Percentiles rank a stretch among this genome's conserved stretches.
Conservation (phyloP, 2,113 vertebrate species). For the Forbesichthys papilliferus region DNA sequence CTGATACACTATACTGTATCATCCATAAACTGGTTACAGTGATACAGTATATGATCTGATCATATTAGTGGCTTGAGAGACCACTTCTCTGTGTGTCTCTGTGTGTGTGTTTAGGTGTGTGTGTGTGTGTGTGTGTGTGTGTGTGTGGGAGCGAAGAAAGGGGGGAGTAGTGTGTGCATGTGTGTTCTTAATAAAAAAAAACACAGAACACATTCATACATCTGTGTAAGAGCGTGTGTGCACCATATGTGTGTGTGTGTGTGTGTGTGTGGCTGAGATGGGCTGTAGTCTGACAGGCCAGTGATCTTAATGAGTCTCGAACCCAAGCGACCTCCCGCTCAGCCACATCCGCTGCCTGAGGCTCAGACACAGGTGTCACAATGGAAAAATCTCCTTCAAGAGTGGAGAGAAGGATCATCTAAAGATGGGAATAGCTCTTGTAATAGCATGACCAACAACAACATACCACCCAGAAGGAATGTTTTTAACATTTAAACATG, state of each 20-base stretch:
- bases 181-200: constrained; percentile 22
- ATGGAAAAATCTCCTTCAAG: constrained; percentile 41
- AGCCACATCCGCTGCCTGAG: constrained; percentile 49
- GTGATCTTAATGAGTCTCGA: constrained; percentile 57
- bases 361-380: constrained; percentile 60
- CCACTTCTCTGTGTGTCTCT: neutral
- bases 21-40: constrained; percentile 68
- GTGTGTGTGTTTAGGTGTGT: constrained; percentile 6
- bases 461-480: constrained; percentile 46
- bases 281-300: constrained; percentile 52
- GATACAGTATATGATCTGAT: constrained; percentile 67
- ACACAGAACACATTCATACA: constrained; percentile 29
- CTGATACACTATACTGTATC: constrained; percentile 65
- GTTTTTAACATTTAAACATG: constrained; percentile 3
- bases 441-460: constrained; percentile 28
- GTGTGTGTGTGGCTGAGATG: constrained; percentile 13
- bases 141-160: neutral
- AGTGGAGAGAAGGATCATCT: constrained; percentile 38
- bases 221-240: neutral
- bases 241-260: constrained; percentile 2
- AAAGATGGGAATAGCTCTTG: constrained; percentile 9
- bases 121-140: neutral
- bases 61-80: constrained; percentile 55
- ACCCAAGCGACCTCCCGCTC: constrained; percentile 44
- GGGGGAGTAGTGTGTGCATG: constrained; percentile 14